Base-by-base conservation (phyloP, 2,113 vertebrate genomes). In the Phylloscopus trochilus region DNA sequence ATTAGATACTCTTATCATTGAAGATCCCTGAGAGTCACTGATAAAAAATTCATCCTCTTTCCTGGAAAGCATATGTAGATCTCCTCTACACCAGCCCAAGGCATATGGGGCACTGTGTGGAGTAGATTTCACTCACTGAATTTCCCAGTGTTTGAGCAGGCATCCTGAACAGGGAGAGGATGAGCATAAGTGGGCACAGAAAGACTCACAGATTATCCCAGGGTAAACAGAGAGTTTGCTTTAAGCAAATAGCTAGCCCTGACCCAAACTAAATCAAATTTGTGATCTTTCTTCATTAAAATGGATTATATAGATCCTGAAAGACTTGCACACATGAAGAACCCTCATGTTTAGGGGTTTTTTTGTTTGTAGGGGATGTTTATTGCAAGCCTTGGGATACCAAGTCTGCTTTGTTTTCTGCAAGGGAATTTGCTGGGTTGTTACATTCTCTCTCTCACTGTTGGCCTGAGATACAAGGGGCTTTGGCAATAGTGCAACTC, bases 41-140 rank as follows among this genome's bases (percentile, higher is more conserved):
- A 6, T 19, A 49, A 53, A 79, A 85, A 39, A 76, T 68, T 73
- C 6, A 14, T 22, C 33, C 21, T 3, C 10, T 79, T 90, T 83
- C 27, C 53, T 73, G 31, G 12, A 56, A 68, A 1, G 1, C 1
- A 0, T 1, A 2, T 46, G 23, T 23, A 64, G 67, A 19, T 44
- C 20, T 82, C 26, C 31, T 87, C 13, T 16, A 59, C 22, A 17
- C 2, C 41, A 78, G 75, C 27, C 52, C 19, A 15, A 14, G 56
- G 18, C 17, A 13, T 5, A 4, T 2, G 9, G 30, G 33, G 19
- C 6, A 33, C 37, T 53, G 76, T 1, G 2, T 1, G 17, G 24
- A 15, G 26, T 23, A 23, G 13, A 44, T 79, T 41, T 39, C 60
- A 31, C 66, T 59, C 24, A 13, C 43, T 81, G 14, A 21, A 58